These are phyloP conservation scores for Rhingia campestris DNA, from an alignment of 2,888 invertebrate species.

Conservation along the genomic window DNA sequence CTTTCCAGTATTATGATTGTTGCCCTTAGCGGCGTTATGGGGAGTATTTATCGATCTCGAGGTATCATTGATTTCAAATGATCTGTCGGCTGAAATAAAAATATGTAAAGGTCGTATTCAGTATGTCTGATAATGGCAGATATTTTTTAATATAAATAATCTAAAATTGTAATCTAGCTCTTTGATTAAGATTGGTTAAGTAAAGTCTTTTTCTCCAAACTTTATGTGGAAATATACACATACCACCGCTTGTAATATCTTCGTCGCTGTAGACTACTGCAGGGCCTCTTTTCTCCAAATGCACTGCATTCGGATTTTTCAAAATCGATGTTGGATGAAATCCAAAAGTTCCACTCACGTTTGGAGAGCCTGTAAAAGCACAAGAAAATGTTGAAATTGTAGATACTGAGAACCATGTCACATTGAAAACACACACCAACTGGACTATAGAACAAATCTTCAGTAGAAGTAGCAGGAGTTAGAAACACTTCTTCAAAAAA, in stretches of 20 bases:
- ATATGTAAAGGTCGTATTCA: neutral
- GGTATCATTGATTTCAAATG: neutral
- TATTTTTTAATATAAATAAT: too few species aligned
- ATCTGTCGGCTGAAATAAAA: slow-evolving; percentile 26
- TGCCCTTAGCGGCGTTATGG: slow-evolving; percentile 6
- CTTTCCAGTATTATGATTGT: slow-evolving; percentile 22
- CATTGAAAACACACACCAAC: slow-evolving; percentile 79
- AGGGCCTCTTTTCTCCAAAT: slow-evolving; percentile 35
- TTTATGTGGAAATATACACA: neutral
- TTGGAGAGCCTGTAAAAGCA: slow-evolving; percentile 52
- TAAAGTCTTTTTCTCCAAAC: neutral
- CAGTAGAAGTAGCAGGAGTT: slow-evolving; percentile 80
- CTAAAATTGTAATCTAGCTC: too few species aligned
- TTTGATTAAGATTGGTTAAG: too few species aligned
- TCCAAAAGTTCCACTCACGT: slow-evolving; percentile 26
- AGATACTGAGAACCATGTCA: slow-evolving; percentile 3
- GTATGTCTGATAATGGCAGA: too few species aligned
- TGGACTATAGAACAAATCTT: slow-evolving; percentile 81
- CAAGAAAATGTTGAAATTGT: neutral
- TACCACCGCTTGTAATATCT: slow-evolving; percentile 34
- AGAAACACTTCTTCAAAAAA: slow-evolving; percentile 68
- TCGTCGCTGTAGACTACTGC: neutral
- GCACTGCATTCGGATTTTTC: slow-evolving; percentile 46
- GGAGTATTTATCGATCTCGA: slow-evolving; percentile 5
- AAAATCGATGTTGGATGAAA: slow-evolving; percentile 58